Conservation (phyloP, 2,797 vertebrate species). For the Cryptoblepharus egeriae region DNA sequence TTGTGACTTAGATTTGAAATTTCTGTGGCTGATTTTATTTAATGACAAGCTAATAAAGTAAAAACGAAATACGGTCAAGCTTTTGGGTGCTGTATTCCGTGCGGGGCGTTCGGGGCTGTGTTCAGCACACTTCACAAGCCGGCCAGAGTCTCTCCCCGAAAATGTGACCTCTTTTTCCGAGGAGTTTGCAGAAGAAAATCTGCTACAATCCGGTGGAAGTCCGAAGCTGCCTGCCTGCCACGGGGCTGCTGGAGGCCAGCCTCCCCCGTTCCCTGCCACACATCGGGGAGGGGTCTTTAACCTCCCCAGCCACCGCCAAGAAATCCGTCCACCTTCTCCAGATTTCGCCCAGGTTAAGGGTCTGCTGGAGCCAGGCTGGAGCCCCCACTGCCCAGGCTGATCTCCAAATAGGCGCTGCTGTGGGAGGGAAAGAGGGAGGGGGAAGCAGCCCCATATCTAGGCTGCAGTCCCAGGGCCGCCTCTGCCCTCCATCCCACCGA, state of each 20-base stretch:
- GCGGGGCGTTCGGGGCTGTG: conserved; percentile 41
- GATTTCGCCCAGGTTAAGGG: conserved; percentile 24
- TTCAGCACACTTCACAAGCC: conserved; percentile 40
- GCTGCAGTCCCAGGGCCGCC: conserved; percentile 54
- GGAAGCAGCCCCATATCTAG: conserved; percentile 52
- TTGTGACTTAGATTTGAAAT: conserved; percentile 94
- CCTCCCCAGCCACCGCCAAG: too few species aligned
- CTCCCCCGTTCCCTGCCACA: too few species aligned
- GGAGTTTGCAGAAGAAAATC: background rate
- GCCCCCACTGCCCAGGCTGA: conserved; percentile 2
- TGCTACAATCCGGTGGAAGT: too few species aligned
- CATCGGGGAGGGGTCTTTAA: too few species aligned
- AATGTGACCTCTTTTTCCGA: background rate
- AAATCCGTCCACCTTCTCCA: too few species aligned
- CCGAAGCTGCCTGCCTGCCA: too few species aligned
- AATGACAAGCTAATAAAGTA: conserved; percentile 94
- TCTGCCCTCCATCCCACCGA: conserved; percentile 49
- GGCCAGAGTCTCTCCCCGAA: conserved; percentile 24
- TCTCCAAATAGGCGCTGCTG: conserved; percentile 39
- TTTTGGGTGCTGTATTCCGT: conserved; percentile 80
- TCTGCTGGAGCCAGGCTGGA: conserved; percentile 45
- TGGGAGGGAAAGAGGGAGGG: conserved; percentile 16
- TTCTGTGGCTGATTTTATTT: conserved; percentile 98
- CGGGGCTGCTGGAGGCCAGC: conserved; percentile 42
- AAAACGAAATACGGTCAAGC: conserved; percentile 84